Evolutionary conservation across 2,888 invertebrate species (phyloP).

Genomic region (Operophtera brumata): DNA sequence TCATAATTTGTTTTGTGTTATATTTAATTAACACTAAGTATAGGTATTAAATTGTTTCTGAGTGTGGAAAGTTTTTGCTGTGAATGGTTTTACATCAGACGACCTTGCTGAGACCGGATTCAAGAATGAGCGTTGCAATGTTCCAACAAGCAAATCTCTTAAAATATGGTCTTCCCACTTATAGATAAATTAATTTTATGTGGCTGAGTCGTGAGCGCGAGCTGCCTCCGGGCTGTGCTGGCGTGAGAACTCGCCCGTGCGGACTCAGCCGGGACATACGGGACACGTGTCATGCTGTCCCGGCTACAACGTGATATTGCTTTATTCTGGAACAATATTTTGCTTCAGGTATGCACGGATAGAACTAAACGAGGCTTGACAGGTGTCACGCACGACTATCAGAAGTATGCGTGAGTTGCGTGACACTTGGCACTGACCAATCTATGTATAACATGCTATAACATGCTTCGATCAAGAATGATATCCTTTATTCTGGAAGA

Average conservation of each 20-base stretch:
- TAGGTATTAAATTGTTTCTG: too few species aligned
- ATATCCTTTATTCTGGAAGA: too few species aligned
- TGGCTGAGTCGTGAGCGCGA: slow-evolving; percentile 67
- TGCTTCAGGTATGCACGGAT: background rate
- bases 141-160: slow-evolving; percentile 37
- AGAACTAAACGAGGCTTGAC: background rate
- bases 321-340: background rate
- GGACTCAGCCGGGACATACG: slow-evolving; percentile 34
- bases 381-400: too few species aligned
- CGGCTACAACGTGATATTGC: slow-evolving; percentile 2
- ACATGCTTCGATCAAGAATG: too few species aligned
- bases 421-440: too few species aligned
- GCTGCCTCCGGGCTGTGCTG: slow-evolving; percentile 72
- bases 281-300: slow-evolving; percentile 27
- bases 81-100: too few species aligned
- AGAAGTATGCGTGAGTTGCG: too few species aligned
- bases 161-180: slow-evolving; percentile 51
- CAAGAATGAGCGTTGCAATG: background rate
- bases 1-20: too few species aligned
- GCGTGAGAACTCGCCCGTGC: slow-evolving; percentile 66
- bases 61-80: too few species aligned
- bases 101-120: too few species aligned
- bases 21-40: too few species aligned
- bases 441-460: too few species aligned
- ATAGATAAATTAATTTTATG: slow-evolving; percentile 80